A percentile compares a stretch with the other conserved stretches of the same genome.
Evolutionary conservation across 2,113 vertebrate species (phyloP).

Genomic region (Melanerpes aurifrons): DNA sequence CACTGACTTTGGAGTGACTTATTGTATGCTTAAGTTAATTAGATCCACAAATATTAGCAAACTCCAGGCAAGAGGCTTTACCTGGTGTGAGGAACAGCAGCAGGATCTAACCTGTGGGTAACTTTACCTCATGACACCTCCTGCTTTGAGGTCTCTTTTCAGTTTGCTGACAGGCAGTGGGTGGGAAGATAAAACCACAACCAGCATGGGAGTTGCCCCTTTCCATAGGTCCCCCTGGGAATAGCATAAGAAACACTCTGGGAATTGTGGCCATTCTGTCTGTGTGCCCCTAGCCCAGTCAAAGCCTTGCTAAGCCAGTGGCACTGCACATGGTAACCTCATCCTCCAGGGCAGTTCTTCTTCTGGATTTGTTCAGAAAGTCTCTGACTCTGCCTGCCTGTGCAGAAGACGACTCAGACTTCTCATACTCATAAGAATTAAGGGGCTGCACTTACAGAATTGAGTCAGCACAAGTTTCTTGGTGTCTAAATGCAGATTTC

Average conservation of each 20-base stretch:
- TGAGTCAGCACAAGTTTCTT: constrained; percentile 33
- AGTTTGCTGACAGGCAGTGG: not conserved
- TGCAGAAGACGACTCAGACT: fast-evolving
- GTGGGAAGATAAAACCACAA: not conserved
- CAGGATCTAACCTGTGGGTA: constrained; percentile 4
- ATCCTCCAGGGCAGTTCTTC: not conserved
- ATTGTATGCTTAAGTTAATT: constrained; percentile 59
- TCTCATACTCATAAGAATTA: not conserved
- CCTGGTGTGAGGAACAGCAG: not conserved
- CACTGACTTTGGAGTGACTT: constrained; percentile 60
- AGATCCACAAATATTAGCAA: constrained; percentile 59
- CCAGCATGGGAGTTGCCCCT: not conserved
- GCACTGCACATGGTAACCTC: not conserved
- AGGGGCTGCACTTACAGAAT: not conserved
- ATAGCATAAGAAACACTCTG: not conserved
- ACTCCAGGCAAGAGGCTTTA: constrained; percentile 12
- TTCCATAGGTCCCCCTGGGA: not conserved
- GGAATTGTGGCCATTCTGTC: not conserved
- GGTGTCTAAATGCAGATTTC: not conserved
- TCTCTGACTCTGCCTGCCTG: not conserved
- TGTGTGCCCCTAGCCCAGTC: not conserved
- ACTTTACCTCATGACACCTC: not conserved
- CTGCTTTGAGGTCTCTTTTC: not conserved
- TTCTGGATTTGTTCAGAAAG: not conserved
- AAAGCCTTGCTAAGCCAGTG: not conserved